Conservation (phyloP, 2,797 vertebrate genomes). For the Cirrhinus molitorella region DNA sequence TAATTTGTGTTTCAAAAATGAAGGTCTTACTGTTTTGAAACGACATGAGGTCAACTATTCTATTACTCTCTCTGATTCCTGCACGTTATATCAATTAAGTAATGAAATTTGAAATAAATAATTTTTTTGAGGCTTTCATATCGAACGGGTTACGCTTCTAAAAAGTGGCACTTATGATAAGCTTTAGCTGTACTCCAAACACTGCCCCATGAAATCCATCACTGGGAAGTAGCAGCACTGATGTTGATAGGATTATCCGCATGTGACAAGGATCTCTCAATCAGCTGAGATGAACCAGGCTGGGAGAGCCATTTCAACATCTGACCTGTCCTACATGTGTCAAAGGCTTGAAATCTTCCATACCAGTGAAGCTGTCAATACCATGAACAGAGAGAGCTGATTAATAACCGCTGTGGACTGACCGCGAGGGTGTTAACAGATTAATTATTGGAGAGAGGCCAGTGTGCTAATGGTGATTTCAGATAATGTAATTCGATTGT, state of each 20-base stretch:
- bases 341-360: slow-evolving; percentile 43
- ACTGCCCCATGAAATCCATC: background rate
- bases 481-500: slow-evolving; percentile 60
- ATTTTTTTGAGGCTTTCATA: background rate
- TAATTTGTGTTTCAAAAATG: too few species aligned
- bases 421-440: slow-evolving; percentile 27
- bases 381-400: slow-evolving; percentile 2
- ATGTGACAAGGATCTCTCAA: slow-evolving; percentile 10
- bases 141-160: background rate
- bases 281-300: slow-evolving; percentile 19
- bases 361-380: slow-evolving; percentile 48
- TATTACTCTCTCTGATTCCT: background rate
- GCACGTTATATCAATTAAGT: background rate
- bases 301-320: slow-evolving; percentile 9
- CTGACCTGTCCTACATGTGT: slow-evolving; percentile 14
- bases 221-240: slow-evolving; percentile 15
- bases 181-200: slow-evolving; percentile 13
- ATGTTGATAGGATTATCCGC: slow-evolving; percentile 6
- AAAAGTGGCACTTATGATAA: slow-evolving; percentile 16
- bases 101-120: slow-evolving; percentile 1
- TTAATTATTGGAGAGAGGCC: slow-evolving; percentile 54
- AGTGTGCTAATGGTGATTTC: slow-evolving; percentile 46
- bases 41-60: too few species aligned
- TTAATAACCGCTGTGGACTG: slow-evolving; percentile 9
- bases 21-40: too few species aligned